A percentile compares a stretch with the other conserved stretches of the same genome.
Conservation (phyloP, 2,888 invertebrate genomes). For the Hedya salicella region DNA sequence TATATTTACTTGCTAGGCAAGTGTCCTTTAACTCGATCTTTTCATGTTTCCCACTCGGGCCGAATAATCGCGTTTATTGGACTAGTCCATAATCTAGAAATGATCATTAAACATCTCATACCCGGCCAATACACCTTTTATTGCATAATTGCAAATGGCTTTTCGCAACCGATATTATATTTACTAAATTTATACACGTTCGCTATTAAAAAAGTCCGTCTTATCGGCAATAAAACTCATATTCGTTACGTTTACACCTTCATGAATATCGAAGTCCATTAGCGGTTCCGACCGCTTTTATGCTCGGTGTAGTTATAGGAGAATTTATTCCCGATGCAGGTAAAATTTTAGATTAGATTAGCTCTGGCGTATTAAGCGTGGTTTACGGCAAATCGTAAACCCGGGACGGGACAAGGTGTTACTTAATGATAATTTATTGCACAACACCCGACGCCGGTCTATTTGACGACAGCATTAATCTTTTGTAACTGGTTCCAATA, state of each 20-base stretch:
- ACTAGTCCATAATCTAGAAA: conserved; percentile 75
- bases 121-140: conserved; percentile 63
- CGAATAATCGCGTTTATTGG: conserved; percentile 72
- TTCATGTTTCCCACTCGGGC: conserved; percentile 61
- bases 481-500: conserved; percentile 71
- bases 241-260: conserved; percentile 61
- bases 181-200: conserved; percentile 61
- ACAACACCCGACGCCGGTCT: conserved; percentile 65
- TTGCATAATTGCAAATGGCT: conserved; percentile 72
- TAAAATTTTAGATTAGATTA: conserved; percentile 78
- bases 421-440: conserved; percentile 83
- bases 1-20: conserved; percentile 64
- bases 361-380: conserved; percentile 64
- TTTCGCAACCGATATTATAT: conserved; percentile 56
- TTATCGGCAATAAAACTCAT: conserved; percentile 62
- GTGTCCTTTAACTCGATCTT: conserved; percentile 75
- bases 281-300: conserved; percentile 47
- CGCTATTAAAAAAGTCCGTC: conserved; percentile 60
- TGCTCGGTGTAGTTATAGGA: conserved; percentile 53
- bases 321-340: conserved; percentile 72
- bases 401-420: conserved; percentile 73
- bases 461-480: conserved; percentile 78
- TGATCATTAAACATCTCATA: conserved; percentile 71
- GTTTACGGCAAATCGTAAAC: conserved; percentile 74
- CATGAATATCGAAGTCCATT: conserved; percentile 62